Evolutionary conservation across 2,888 invertebrate species (phyloP), one percentile per base, ranked within the genome.

Genomic region (Drosophila mettleri): DNA sequence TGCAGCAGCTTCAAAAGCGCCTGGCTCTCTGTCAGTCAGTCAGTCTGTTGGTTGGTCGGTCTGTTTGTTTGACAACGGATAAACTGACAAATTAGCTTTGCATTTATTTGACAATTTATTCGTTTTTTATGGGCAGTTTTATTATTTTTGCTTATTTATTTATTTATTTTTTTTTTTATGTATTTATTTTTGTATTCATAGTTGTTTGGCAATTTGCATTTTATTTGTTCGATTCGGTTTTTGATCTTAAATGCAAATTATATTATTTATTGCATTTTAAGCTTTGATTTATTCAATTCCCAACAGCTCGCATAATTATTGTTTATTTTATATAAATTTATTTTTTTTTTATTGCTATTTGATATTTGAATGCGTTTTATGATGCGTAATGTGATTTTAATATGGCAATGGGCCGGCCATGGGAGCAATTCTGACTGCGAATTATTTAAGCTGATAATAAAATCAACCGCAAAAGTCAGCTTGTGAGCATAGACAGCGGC

Each of bases 81-180:
- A 71, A 73, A 54, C 66, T 81, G 82, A 87, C 85, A 84, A 84
- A 84, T 84, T 87, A 85, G 87, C 87, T 73, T 85, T 67, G 49
- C 71, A 74, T 72, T 63, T 74, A 66, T 80, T 79, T 79, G 68
- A 48, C 72, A 85, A 79, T 75, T 63, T 49, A 69, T 67, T 67
- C 55, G 20, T 48, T 61, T 39, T 61, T 57, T 14, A 18, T 34
- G 39, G 10, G 6, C 3, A n/a, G 31, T 31, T 10, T 31, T 9
- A 24, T 24, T 3, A 4, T 41, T 10, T 6, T n/a, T n/a, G n/a
- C n/a, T 1, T 2, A 16, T 24, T 18, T 2, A 38, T n/a, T 22
- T 29, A 24, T 24, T 61, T 53, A n/a, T n/a, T 31, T 46, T 33
- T 34, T 18, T 69, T 60, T 24, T 1, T 2, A 16, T 24, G 27